Evolutionary conservation across 1,140 invertebrate genomes (phyloP).

Genomic region (Caenorhabditis remanei): DNA sequence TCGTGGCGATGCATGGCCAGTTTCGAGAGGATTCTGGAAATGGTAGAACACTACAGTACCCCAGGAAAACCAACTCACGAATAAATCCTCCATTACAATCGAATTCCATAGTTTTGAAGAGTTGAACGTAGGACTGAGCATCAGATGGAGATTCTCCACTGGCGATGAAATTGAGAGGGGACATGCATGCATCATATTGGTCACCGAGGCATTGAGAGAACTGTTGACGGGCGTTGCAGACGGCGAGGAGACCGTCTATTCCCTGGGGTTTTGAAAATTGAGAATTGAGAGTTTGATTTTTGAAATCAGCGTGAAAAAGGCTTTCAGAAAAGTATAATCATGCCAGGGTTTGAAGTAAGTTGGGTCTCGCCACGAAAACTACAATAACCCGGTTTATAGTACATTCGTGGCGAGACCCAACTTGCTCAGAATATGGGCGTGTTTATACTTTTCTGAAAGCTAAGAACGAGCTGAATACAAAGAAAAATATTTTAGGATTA

Average conservation of each 20-base stretch:
- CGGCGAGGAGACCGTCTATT: slow-evolving; percentile 47
- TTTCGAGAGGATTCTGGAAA: slow-evolving; percentile 51
- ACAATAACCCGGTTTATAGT: no score
- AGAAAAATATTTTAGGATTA: no score
- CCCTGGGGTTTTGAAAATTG: not conserved
- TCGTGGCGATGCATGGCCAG: slow-evolving; percentile 35
- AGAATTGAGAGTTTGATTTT: not conserved
- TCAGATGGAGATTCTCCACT: slow-evolving; percentile 24
- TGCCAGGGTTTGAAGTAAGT: no score
- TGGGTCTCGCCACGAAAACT: no score
- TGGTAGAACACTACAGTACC: not conserved
- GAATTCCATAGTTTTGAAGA: slow-evolving; percentile 58
- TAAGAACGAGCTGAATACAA: no score
- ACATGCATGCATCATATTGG: slow-evolving; percentile 53
- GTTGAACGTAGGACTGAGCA: slow-evolving; percentile 30
- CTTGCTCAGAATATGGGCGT: no score
- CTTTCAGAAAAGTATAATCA: no score
- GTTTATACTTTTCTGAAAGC: no score
- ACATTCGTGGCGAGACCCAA: no score
- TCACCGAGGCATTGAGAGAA: slow-evolving; percentile 47
- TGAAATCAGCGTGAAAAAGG: not conserved
- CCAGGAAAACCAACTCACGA: slow-evolving; percentile 27
- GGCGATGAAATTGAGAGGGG: slow-evolving; percentile 5
- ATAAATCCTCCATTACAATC: slow-evolving; percentile 58
- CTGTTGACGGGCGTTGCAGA: slow-evolving; percentile 51